Percentiles rank a stretch among this genome's conserved stretches.
Evolutionary conservation across 2,113 vertebrate genomes (phyloP).

Genomic region (Etheostoma cragini): DNA sequence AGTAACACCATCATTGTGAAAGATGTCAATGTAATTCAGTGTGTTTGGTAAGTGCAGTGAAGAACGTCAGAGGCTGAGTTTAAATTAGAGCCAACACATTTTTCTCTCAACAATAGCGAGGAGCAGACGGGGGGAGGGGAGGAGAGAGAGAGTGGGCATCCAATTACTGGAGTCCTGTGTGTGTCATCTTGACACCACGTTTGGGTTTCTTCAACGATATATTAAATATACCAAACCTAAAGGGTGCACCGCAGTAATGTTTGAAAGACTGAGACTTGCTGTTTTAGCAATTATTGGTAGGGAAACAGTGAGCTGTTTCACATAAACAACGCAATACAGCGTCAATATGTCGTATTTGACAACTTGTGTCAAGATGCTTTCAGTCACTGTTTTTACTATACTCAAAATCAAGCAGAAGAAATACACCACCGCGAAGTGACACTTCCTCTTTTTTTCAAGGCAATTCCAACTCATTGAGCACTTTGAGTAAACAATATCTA

Average conservation of each 20-base stretch:
- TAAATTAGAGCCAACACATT: conserved; percentile 74
- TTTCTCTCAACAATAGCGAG: conserved; percentile 68
- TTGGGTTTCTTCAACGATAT: conserved; percentile 52
- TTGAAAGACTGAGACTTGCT: conserved; percentile 29
- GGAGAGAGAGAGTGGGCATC: conserved; percentile 28
- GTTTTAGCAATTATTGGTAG: conserved; percentile 10
- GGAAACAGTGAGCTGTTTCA: conserved; percentile 7
- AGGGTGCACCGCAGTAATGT: conserved; percentile 46
- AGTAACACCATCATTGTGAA: conserved; percentile 52
- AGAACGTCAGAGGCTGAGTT: conserved; percentile 58
- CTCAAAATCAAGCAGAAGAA: conserved; percentile 18
- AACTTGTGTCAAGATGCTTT: conserved; percentile 21
- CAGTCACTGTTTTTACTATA: not conserved
- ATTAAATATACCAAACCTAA: conserved; percentile 54
- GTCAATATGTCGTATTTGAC: conserved; percentile 51
- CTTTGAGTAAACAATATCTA: not conserved
- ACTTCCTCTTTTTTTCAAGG: not conserved
- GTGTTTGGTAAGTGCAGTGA: conserved; percentile 62
- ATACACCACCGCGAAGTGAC: not conserved
- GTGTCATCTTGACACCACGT: conserved; percentile 69
- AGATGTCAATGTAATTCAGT: conserved; percentile 69
- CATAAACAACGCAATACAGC: conserved; percentile 33
- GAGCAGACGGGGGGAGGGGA: conserved; percentile 3
- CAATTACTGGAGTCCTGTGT: conserved; percentile 74
- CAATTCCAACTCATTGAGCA: not conserved